Evolutionary conservation across 1,140 invertebrate genomes (phyloP), one percentile per base, ranked within the genome.

Genomic region (Aradophagus sp.): DNA sequence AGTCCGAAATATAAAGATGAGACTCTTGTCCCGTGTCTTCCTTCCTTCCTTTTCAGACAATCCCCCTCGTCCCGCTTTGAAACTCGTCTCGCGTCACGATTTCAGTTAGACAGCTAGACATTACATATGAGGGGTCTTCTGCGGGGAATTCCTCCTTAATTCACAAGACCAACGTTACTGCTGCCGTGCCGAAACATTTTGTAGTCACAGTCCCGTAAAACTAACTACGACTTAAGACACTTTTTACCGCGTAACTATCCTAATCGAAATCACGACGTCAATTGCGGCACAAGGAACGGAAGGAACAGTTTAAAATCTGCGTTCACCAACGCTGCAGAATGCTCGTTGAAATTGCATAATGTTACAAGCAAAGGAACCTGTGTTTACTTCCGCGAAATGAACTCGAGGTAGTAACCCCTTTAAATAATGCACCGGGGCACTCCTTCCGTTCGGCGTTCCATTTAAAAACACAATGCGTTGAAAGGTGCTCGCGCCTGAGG

Each of bases 11-110:
- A 78, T 79, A 70, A 77, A 77, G 62, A 67, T 50, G 53, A 75
- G 78, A 63, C 79, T 77, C 80, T 80, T 78, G 74, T 77, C 81
- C 76, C 80, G 80, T 82, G 80, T 78, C 77, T 78, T 78, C 75
- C 73, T 74, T 77, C 74, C 73, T 75, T 74, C 74, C 73, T 74
- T 72, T 81, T 80, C 73, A 77, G 59, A 66, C 66, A 69, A 61
- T 69, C 62, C 75, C n/a, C 76, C 55, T 63, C 56, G 76, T 79
- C 75, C 76, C 76, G 50, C 61, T 70, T 73, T 68, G 59, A 71
- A 76, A 76, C 59, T 55, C 35, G 52, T 68, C 52, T 58, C 34
- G 55, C 48, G 36, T 61, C 56, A 65, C 17, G 55, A 70, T 74
- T 74, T 74, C 72, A 62, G 72, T 74, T 74, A 65, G 65, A 65